Base-by-base conservation (phyloP, 2,797 vertebrate species). In the Enteromius thamalakanensis region DNA sequence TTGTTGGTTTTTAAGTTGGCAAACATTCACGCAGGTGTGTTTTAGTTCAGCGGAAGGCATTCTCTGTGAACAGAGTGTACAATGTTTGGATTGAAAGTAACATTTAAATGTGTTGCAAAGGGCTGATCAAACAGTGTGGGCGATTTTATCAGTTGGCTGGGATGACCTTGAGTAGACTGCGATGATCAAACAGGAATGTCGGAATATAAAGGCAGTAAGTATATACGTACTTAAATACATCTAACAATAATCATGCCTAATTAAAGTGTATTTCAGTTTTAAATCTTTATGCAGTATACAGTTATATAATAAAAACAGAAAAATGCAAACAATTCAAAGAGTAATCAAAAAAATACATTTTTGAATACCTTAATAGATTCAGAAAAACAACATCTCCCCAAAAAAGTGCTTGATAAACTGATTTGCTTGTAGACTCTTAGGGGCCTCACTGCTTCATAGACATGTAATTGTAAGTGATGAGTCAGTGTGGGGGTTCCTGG, bases 401-500 rank as follows among this genome's bases (percentile, higher is more conserved):
- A 51, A 5, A 64, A 67, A 53, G 8, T 6, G 10, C 29, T 49
- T 81, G 26, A 74, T 6, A 81, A 74, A 74, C 2, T 3, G 12
- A 51, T 23, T 34, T 72, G 40, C 21, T 64, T 42, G 23, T 9
- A 70, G 79, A 60, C 49, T 62, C 69, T 37, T 55, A 37, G 68
- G 80, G 62, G 71, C 47, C 29, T 19, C 71, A 32, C 34, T 17
- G 14, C 11, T 47, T 81, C 7, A 51, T 11, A 26, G 60, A 55
- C 72, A 14, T 81, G 40, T 60, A 80, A 26, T 42, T 29, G 11
- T 53, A 23, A 58, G 72, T 49, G 40, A 77, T 62, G 53, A 78
- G 75, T 83, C 64, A 62, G 64, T 75, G 15, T 60, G 34, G 49
- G 76, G 58, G 71, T 37, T 69, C 71, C 10, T 53, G n/a, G 40